Evolutionary conservation across 2,797 vertebrate genomes (phyloP).

Genomic region (Menidia menidia): DNA sequence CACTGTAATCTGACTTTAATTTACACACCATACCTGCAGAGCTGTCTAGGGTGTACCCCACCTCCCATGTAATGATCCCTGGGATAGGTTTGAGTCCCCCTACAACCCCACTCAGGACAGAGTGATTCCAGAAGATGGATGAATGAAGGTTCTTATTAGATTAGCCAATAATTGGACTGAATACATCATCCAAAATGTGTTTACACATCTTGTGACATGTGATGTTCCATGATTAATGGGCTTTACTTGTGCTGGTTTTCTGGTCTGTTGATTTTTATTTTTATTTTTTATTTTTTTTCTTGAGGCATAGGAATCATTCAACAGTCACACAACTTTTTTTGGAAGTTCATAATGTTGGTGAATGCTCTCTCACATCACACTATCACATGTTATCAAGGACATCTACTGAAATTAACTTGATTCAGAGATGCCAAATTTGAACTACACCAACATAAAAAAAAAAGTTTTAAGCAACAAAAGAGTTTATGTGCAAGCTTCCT

Average conservation of each 20-base stretch:
- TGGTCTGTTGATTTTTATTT: neutral
- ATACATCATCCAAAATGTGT: neutral
- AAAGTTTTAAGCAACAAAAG: slow-evolving; percentile 1
- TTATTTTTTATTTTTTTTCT: neutral
- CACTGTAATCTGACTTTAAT: neutral
- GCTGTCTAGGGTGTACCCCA: neutral
- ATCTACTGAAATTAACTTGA: slow-evolving; percentile 6
- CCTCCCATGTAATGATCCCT: neutral
- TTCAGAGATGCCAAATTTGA: neutral
- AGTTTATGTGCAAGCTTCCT: slow-evolving; percentile 1
- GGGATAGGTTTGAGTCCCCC: neutral
- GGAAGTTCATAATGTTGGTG: too few relatives aligned
- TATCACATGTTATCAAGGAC: neutral
- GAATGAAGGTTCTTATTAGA: neutral
- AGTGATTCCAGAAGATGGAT: neutral
- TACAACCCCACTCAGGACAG: neutral
- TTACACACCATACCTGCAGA: neutral
- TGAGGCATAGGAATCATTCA: too few relatives aligned
- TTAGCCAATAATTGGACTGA: neutral
- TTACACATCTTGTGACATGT: neutral
- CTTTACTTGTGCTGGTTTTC: neutral
- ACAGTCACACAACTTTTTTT: too few relatives aligned
- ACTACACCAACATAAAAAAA: too few relatives aligned
- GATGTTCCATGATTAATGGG: neutral
- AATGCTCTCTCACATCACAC: too few relatives aligned